Evolutionary conservation across 2,888 invertebrate species (phyloP), one percentile per base, ranked within the genome.

Genomic region (Dascillus cervinus): DNA sequence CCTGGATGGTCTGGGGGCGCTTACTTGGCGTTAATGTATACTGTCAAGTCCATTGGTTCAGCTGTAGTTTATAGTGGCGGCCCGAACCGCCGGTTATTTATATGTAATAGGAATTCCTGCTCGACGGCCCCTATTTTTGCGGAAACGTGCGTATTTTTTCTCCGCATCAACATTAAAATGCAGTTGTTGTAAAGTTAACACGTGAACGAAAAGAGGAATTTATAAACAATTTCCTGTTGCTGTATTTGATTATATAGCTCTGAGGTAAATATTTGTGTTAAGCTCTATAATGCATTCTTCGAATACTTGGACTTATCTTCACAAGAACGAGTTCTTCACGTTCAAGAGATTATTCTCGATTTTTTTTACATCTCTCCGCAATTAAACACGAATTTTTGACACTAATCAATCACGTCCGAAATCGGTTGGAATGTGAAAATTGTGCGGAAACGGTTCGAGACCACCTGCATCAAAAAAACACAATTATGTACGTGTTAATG

Each of bases 11-110:
- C 17, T 17, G 17, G 8, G 17, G 17, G 17, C 17, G 17, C 17
- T 17, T 8, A 17, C 17, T 17, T 17, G 17, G 17, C 17, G 17
- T 17, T 17, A 17, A 17, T 17, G 17, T 17, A 17, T 17, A 17
- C 17, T 6, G 17, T 17, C 17, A 17, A 8, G 17, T 17, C 17
- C 17, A 17, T 17, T 17, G 17, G 55, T 56, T 46, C n/a, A 49
- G 52, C 56, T 53, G 58, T 53, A 56, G 60, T 48, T 54, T 19
- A 25, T 37, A 59, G 52, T 60, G 58, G 58, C 66, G 65, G 64
- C 32, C 25, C 32, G 32, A 24, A n/a, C 32, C 17, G 26, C 26
- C 15, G n/a, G 24, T 32, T 32, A 32, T 32, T 32, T 32, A 32
- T 32, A 32, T 32, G 32, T 26, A 26, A 23, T 26, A 32, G 32